A percentile compares a stretch with the other conserved stretches of the same genome.
Conservation (phyloP, 2,888 invertebrate genomes). For the Yponomeuta evonymella region DNA sequence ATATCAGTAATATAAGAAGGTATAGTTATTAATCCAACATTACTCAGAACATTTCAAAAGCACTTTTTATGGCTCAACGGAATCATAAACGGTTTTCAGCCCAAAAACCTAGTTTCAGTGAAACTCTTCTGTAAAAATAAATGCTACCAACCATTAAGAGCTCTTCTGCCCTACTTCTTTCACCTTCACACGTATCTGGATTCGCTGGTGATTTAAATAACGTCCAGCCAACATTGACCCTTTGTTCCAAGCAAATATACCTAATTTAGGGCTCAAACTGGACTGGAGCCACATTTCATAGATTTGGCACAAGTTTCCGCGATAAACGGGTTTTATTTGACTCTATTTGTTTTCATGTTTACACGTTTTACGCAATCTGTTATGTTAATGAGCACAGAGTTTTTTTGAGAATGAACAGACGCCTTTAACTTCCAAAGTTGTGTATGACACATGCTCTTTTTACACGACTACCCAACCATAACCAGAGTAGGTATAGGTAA, state of each 20-base stretch:
- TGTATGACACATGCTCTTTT: background rate
- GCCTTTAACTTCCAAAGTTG: background rate
- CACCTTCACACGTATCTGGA: background rate
- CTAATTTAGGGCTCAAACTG: background rate
- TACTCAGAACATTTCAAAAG: background rate
- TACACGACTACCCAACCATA: background rate
- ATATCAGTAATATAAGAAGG: too few relatives aligned
- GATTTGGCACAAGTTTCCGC: background rate
- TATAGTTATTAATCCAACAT: too few relatives aligned
- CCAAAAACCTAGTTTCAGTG: constrained; percentile 47
- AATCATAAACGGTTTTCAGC: constrained; percentile 38
- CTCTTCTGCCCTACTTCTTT: background rate
- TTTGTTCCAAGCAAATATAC: background rate
- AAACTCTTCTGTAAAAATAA: constrained; percentile 13
- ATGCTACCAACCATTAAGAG: background rate
- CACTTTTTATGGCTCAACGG: constrained; percentile 31
- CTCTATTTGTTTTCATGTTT: background rate
- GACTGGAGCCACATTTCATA: background rate
- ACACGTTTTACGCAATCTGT: background rate
- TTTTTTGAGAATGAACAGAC: background rate
- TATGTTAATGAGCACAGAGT: background rate
- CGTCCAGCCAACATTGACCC: background rate
- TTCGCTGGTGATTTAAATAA: background rate
- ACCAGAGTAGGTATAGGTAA: too few relatives aligned
- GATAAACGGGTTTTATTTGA: background rate